Percentiles rank a stretch among this genome's conserved stretches.
Conservation (phyloP, 2,888 invertebrate species). For the Mellilla xanthometata region DNA sequence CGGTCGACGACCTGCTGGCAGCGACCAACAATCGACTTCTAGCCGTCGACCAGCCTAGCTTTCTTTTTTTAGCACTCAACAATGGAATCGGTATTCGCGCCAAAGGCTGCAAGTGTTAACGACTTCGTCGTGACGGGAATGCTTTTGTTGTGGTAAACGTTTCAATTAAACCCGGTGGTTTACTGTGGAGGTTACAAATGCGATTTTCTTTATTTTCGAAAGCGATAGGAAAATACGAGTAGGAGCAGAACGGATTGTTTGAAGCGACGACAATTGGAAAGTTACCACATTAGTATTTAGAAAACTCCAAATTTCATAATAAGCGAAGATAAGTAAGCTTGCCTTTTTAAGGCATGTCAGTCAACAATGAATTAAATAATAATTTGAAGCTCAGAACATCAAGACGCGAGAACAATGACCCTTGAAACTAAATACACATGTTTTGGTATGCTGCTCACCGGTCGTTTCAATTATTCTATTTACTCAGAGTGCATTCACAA, state of each 20-base stretch:
- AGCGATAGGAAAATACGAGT: too few relatives aligned
- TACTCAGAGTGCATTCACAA: constrained; percentile 9
- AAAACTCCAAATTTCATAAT: too few relatives aligned
- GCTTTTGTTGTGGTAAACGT: constrained; percentile 20
- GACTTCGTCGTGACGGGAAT: constrained; percentile 17
- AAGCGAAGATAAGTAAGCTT: too few relatives aligned
- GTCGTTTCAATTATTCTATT: constrained; percentile 9
- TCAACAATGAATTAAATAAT: constrained; percentile 21
- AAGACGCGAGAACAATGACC: constrained; percentile 26
- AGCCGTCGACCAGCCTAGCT: constrained; percentile 31
- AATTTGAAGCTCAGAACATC: constrained; percentile 20
- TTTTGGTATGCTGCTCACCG: constrained; percentile 22
- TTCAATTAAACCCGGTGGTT: constrained; percentile 10
- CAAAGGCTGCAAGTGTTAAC: constrained; percentile 25
- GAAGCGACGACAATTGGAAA: neutral
- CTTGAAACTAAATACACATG: constrained; percentile 19
- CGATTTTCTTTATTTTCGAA: neutral
- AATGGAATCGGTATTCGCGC: constrained; percentile 29
- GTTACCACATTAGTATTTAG: constrained; percentile 8
- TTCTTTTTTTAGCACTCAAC: constrained; percentile 44
- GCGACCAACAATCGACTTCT: constrained; percentile 47
- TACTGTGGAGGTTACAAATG: neutral
- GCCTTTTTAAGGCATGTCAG: neutral
- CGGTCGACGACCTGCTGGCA: constrained; percentile 74
- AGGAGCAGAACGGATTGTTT: too few relatives aligned